These are phyloP conservation scores for Fulmarus glacialis DNA, from an alignment of 2,113 vertebrate genomes.

Conservation along the genomic window DNA sequence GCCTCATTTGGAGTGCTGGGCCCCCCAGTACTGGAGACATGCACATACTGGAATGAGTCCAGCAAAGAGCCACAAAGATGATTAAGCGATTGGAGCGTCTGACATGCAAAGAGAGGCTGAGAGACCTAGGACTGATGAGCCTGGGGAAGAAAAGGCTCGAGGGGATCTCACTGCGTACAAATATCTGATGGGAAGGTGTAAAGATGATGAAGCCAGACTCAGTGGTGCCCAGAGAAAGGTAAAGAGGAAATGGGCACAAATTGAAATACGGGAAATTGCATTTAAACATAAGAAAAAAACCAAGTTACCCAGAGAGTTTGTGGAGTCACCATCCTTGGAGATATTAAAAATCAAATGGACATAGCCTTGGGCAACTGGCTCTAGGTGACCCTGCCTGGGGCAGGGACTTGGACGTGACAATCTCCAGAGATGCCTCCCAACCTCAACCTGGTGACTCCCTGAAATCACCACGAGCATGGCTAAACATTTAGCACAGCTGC, in stretches of 20 bases:
- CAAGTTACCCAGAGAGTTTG: not conserved
- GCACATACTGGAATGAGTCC: not conserved
- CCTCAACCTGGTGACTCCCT: not conserved
- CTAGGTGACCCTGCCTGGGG: not conserved
- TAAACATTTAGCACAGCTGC: not conserved
- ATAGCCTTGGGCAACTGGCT: not conserved
- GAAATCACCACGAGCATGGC: not conserved
- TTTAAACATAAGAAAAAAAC: not conserved
- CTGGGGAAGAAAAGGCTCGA: not conserved
- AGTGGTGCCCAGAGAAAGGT: not conserved
- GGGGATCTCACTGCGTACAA: rapidly evolving
- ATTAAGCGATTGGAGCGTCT: not conserved
- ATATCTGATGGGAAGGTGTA: not conserved
- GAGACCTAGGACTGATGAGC: not conserved
- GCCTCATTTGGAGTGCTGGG: not conserved
- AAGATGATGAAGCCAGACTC: not conserved
- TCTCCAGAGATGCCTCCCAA: not conserved
- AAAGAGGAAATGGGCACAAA: not conserved
- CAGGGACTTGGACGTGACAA: not conserved
- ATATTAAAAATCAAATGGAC: not conserved
- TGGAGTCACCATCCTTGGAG: not conserved
- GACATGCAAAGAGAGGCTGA: not conserved
- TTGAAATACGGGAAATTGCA: not conserved
- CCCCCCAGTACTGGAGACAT: not conserved
- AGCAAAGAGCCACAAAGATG: not conserved